A percentile compares a stretch with the other conserved stretches of the same genome.
phyloP scores from a whole-genome alignment of 1,140 invertebrate species.

The Caenorhabditis tropicalis region DNA sequence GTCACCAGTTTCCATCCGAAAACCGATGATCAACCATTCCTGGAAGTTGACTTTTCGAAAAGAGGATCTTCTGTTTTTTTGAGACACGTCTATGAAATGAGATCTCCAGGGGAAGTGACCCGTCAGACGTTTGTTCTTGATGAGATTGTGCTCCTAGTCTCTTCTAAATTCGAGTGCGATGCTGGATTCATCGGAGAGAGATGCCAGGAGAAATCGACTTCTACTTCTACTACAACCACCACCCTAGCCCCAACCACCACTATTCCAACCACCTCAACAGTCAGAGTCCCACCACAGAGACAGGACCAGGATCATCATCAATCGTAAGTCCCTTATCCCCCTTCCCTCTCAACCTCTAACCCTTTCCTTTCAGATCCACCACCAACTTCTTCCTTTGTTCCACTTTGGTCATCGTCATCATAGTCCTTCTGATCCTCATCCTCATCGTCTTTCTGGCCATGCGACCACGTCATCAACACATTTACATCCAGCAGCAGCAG shows the following conservation, averaged over 20 bases:
- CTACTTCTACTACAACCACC: background rate
- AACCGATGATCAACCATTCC: background rate
- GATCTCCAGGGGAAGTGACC: background rate
- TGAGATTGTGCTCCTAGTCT: background rate
- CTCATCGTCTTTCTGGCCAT: background rate
- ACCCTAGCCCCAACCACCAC: background rate
- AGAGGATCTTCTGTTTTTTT: too few relatives aligned
- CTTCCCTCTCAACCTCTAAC: too few relatives aligned
- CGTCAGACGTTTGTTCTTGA: background rate
- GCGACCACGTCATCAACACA: background rate
- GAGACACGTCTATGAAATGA: background rate
- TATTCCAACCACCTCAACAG: background rate
- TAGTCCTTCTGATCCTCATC: background rate
- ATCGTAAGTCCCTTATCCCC: too few relatives aligned
- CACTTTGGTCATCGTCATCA: background rate
- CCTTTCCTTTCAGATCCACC: too few relatives aligned
- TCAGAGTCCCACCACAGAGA: too few relatives aligned
- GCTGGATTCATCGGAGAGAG: background rate
- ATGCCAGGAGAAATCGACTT: background rate
- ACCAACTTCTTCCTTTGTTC: background rate
- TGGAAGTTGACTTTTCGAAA: background rate
- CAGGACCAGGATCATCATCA: too few relatives aligned
- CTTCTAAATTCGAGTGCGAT: background rate
- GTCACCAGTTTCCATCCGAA: background rate
- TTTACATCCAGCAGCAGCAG: background rate